Percentiles rank a stretch among this genome's conserved stretches.
These are phyloP conservation scores for Pipa parva DNA, from an alignment of 2,113 vertebrate species.

Conservation along the genomic window DNA sequence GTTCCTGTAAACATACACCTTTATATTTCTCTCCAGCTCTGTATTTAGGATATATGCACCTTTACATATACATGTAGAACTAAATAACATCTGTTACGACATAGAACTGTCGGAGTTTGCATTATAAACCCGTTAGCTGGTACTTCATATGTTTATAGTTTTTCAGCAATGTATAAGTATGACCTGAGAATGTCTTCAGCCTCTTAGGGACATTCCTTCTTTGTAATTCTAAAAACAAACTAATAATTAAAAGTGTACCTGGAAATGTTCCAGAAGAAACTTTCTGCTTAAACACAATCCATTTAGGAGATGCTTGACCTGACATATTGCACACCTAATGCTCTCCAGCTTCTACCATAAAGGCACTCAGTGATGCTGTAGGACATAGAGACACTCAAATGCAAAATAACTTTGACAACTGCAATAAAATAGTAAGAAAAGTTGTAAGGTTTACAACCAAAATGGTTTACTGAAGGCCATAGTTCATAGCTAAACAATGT, in stretches of 20 bases:
- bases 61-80: not conserved
- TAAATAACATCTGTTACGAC: not conserved
- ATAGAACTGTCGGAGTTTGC: not conserved
- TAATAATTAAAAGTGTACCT: not conserved
- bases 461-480: too few species aligned
- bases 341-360: too few species aligned
- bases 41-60: not conserved
- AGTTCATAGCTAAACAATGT: too few species aligned
- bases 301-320: too few species aligned
- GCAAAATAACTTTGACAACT: too few species aligned
- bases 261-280: not conserved
- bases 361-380: too few species aligned
- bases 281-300: too few species aligned
- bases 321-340: too few species aligned
- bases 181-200: not conserved
- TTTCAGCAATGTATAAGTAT: not conserved
- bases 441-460: too few species aligned
- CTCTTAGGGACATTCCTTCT: not conserved
- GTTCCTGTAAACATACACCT: conserved; percentile 14
- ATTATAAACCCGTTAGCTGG: not conserved
- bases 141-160: not conserved
- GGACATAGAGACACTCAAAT: too few species aligned
- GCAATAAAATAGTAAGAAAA: too few species aligned
- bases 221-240: not conserved
- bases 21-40: not conserved